Evolutionary conservation across 92 coral and sea anemone genomes (phyloP), one percentile per base, ranked within the genome.

Genomic region (Isaurus tuberculatus): DNA sequence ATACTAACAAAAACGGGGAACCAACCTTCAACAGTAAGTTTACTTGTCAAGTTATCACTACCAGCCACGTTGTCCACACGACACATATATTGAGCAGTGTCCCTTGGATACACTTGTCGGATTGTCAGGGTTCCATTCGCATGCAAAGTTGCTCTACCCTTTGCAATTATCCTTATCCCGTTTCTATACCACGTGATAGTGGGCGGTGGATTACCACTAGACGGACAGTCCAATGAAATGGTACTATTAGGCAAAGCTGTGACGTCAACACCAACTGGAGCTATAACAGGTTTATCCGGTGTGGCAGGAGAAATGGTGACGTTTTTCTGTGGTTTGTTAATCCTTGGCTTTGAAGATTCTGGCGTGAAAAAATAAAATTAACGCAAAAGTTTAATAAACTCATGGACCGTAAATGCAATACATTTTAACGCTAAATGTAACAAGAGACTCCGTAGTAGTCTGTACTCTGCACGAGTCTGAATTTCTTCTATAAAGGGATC

Each of bases 221-320:
- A 79, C 40, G 53, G 64, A 57, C 90, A 87, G 46, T 73, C 81
- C 23, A 87, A 61, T 5, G 75, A 91, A 31, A 87, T 58, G 32
- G 63, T 84, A 68, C 88, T 91, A 28, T 90, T 91, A 20, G 80
- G 81, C 63, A 93, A 63, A 9, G 91, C 89, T 32, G 81, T 89
- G 49, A 93, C 88, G 33, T 85, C 86, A 44, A 89, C 65, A 19
- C 97, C 97, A 51, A 93, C 84, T 15, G 81, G 68, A 14, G 40
- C 69, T 10, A 63, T 75, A 63, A 75, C 81, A 42, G 37, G 81
- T 31, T 37, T 75, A 23, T 57, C 32, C 28, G 69, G 81, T 42
- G 37, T 75, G 37, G 61, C 81, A 55, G 46, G 8, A 13, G 67
- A 48, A 30, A 55, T 11, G 8, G 34, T 36, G 20, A 57, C 22